phyloP scores from a whole-genome alignment of 1,140 invertebrate species.

The Drosophila guanche region DNA sequence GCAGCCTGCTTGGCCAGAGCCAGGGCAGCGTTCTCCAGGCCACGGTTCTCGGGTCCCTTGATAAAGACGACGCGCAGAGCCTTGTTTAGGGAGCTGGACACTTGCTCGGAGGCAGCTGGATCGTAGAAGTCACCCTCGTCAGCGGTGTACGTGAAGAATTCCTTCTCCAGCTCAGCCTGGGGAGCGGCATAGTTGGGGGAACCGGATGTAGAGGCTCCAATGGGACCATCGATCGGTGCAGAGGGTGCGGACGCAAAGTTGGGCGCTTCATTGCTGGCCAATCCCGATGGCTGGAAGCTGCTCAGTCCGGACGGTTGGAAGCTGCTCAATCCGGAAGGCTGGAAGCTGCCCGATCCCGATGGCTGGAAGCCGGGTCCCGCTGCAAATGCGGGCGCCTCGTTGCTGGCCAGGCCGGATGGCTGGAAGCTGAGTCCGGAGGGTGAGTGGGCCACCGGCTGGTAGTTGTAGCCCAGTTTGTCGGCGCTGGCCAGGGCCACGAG shows the following conservation, averaged over 20 bases:
- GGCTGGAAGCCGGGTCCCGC: slow-evolving; percentile 27
- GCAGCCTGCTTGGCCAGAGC: slow-evolving; percentile 63
- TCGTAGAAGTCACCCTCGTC: slow-evolving; percentile 63
- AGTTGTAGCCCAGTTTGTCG: slow-evolving; percentile 79
- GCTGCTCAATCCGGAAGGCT: slow-evolving; percentile 10
- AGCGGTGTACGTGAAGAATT: slow-evolving; percentile 58
- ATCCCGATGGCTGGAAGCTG: slow-evolving; percentile 7
- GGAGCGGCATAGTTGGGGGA: slow-evolving; percentile 57
- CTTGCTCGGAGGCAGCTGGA: slow-evolving; percentile 38
- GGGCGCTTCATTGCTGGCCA: slow-evolving; percentile 29
- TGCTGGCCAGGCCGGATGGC: slow-evolving; percentile 49
- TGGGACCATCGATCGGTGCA: slow-evolving; percentile 15
- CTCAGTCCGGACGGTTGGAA: neutral
- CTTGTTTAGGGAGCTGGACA: slow-evolving; percentile 36
- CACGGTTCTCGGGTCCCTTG: slow-evolving; percentile 53
- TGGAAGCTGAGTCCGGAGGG: slow-evolving; percentile 64
- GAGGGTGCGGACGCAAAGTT: slow-evolving; percentile 31
- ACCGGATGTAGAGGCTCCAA: slow-evolving; percentile 42
- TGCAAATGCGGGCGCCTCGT: slow-evolving; percentile 31
- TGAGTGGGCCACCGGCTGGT: slow-evolving; percentile 71
- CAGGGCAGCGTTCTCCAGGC: slow-evolving; percentile 50
- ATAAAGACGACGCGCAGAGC: slow-evolving; percentile 54
- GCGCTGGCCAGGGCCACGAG: slow-evolving; percentile 62
- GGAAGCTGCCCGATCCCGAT: slow-evolving; percentile 2
- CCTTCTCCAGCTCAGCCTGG: slow-evolving; percentile 57